These are phyloP conservation scores for Macaria liturata DNA, from an alignment of 2,888 invertebrate genomes.

Conservation along the genomic window DNA sequence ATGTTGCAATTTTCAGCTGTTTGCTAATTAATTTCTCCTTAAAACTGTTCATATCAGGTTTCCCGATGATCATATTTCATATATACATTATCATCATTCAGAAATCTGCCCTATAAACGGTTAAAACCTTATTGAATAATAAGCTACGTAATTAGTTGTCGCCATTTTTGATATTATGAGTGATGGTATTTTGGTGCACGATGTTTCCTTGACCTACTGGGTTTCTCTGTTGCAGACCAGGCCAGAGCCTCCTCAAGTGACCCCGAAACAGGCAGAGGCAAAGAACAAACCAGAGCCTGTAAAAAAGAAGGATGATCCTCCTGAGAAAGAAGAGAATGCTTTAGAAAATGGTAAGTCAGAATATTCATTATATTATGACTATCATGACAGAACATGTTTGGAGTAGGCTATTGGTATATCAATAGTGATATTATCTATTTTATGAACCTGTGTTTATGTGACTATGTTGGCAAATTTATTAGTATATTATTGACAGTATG, in stretches of 20 bases:
- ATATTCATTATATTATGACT: constrained; percentile 5
- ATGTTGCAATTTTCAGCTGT: constrained; percentile 2
- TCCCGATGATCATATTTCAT: background rate
- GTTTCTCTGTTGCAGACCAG: constrained; percentile 46
- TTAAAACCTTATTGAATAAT: constrained; percentile 21
- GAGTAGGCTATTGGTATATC: background rate
- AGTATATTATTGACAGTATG: too few relatives aligned
- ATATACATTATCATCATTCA: too few relatives aligned
- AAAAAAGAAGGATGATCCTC: constrained; percentile 56
- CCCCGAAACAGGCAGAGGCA: constrained; percentile 45
- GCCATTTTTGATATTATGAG: constrained; percentile 50
- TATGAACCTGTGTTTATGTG: too few relatives aligned
- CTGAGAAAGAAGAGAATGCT: constrained; percentile 57
- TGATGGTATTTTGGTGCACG: constrained; percentile 35
- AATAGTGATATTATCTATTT: too few relatives aligned
- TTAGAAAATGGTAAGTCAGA: constrained; percentile 66
- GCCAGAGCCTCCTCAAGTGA: constrained; percentile 42
- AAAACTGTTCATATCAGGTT: constrained; percentile 10
- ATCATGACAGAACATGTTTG: background rate
- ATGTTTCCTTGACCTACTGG: constrained; percentile 43
- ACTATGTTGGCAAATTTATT: too few relatives aligned
- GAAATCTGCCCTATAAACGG: background rate
- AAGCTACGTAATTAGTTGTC: constrained; percentile 40
- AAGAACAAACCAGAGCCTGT: constrained; percentile 46
- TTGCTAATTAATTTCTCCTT: constrained; percentile 10